phyloP scores from a whole-genome alignment of 2,113 vertebrate species.

The Lontra canadensis region DNA sequence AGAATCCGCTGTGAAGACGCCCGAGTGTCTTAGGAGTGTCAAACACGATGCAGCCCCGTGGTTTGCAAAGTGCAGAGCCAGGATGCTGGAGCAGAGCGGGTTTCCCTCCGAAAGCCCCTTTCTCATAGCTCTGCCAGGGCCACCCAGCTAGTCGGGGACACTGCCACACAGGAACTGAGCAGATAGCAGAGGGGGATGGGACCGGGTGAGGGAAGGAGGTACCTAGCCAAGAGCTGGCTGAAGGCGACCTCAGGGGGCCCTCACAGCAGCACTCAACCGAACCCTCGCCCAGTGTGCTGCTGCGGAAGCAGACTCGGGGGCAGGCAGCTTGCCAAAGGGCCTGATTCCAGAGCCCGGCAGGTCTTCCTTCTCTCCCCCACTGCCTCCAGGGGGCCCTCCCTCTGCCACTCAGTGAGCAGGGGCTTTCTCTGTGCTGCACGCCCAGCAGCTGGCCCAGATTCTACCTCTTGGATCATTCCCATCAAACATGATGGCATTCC shows the following conservation, averaged over 20 bases:
- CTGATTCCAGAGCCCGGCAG: neutral
- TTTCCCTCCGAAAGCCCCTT: neutral
- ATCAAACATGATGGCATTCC: neutral
- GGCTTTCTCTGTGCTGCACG: rapidly evolving
- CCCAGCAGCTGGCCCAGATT: rapidly evolving
- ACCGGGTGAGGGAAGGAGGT: neutral
- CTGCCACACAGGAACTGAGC: rapidly evolving
- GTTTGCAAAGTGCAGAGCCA: too few species aligned
- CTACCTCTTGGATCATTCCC: rapidly evolving
- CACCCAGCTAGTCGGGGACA: rapidly evolving
- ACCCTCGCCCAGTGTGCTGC: neutral
- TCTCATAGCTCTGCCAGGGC: neutral
- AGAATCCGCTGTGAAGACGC: neutral
- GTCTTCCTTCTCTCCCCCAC: neutral
- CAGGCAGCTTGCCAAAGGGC: neutral
- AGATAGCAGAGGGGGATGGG: rapidly evolving
- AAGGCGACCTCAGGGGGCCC: rapidly evolving
- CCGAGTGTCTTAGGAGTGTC: too few species aligned
- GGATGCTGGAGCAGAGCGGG: rapidly evolving
- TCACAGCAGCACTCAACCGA: too few species aligned
- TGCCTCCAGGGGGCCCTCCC: rapidly evolving
- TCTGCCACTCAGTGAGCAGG: rapidly evolving
- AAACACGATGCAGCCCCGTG: rapidly evolving
- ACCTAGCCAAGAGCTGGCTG: too few species aligned
- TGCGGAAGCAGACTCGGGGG: neutral